phyloP scores from a whole-genome alignment of 2,888 invertebrate genomes.

The Auanema sp. region DNA sequence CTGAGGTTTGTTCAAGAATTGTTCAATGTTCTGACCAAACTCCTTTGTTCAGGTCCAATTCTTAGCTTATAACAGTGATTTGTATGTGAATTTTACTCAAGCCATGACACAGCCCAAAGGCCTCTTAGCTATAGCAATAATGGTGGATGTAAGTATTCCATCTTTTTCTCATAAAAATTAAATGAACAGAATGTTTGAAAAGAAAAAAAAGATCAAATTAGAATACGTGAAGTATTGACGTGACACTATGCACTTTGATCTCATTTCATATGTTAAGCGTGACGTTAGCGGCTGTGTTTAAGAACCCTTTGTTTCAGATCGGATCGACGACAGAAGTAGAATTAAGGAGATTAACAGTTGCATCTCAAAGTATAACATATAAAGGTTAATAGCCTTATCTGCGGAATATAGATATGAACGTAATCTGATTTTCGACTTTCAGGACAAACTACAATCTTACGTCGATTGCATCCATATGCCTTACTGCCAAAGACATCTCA shows the following conservation, averaged over 20 bases:
- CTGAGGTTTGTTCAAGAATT: conserved; percentile 76
- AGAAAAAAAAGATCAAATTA: conserved; percentile 3
- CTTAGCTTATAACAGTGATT: conserved; percentile 95
- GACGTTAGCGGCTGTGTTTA: too few species aligned
- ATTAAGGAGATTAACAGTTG: conserved; percentile 85
- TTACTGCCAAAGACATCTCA: conserved; percentile 87
- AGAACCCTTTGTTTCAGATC: conserved; percentile 71
- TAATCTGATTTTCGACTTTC: not conserved
- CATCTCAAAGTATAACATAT: conserved; percentile 86
- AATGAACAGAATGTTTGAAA: not conserved
- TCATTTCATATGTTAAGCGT: too few species aligned
- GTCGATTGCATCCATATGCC: conserved; percentile 81
- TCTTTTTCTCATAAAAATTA: not conserved
- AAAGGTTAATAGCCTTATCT: conserved; percentile 64
- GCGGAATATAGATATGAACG: not conserved
- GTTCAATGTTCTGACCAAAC: not conserved
- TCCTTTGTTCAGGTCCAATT: conserved; percentile 85
- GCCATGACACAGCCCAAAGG: conserved; percentile 91
- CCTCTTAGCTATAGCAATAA: conserved; percentile 87
- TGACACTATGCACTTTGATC: too few species aligned
- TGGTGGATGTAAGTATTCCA: conserved; percentile 79
- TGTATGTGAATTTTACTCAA: conserved; percentile 93
- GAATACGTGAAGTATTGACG: too few species aligned
- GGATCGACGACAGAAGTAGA: conserved; percentile 90
- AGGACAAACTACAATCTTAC: conserved; percentile 73